Base-by-base conservation (phyloP, 2,888 invertebrate species). In the Dicycla oo region DNA sequence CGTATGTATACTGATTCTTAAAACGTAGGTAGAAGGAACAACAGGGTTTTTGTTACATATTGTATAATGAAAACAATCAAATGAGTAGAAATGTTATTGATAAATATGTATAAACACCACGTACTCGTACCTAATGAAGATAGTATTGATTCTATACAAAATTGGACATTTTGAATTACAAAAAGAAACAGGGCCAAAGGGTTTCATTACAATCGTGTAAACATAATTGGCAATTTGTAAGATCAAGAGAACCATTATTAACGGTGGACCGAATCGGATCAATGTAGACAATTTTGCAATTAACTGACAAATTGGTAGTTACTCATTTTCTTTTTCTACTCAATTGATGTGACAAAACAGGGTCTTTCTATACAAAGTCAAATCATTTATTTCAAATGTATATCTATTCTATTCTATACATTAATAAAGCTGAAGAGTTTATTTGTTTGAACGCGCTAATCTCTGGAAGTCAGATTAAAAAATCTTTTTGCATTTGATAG, bases 181-280 rank as follows among this genome's bases (percentile, higher is more conserved):
- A 76, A 72, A 80, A 79, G 62, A 68, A 56, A 69, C 43, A 51
- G n/a, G 34, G 45, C 38, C 72, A 73, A 77, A 76, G 78, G 75
- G 62, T 81, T 84, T 81, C 62, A 82, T 81, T 78, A 82, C 51
- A 76, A 72, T 68, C 67, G 68, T 73, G 72, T 78, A 60, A 75
- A 75, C 63, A 75, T 78, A 86, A 86, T 86, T 79, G 83, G 70
- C 79, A 80, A 82, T 82, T 81, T 78, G 76, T 70, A 67, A 78
- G 75, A 82, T 85, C 75, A 82, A 83, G 76, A 66, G 68, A 18
- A 64, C 63, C 66, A 61, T 82, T 79, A 80, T 69, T 68, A 68
- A 79, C 75, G 69, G 82, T 73, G 75, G 71, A 69, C 77, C 60
- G 74, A 71, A 65, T 73, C 69, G 56, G 64, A 78, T 78, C 74